Evolutionary conservation across 2,113 vertebrate species (phyloP).

Genomic region (Himantopus leucocephalus): DNA sequence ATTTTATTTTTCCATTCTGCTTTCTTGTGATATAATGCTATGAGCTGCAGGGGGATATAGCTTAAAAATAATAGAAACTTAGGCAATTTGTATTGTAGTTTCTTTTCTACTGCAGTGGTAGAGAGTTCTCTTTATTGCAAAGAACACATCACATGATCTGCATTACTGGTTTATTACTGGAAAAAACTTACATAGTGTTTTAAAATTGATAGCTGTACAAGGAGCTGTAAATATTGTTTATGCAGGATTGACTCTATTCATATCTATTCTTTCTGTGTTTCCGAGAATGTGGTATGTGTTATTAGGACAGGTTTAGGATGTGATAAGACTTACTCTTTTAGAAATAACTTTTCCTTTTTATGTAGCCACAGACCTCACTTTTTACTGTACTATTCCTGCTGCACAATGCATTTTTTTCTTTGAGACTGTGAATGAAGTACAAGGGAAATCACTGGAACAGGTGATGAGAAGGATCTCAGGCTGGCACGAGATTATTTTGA

Average conservation of each 20-base stretch:
- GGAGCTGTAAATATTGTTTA: not conserved
- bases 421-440: not conserved
- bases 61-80: not conserved
- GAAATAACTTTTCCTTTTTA: not conserved
- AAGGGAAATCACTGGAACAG: not conserved
- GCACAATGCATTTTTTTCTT: not conserved
- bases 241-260: not conserved
- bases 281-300: not conserved
- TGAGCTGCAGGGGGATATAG: not conserved
- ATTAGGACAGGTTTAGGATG: not conserved
- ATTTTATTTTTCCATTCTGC: not conserved
- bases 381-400: not conserved
- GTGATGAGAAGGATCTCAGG: not conserved
- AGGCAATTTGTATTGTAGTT: not conserved
- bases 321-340: not conserved
- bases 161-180: not conserved
- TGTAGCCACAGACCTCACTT: not conserved
- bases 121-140: not conserved
- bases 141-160: not conserved
- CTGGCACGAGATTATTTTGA: not conserved
- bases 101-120: not conserved
- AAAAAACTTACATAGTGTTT: not conserved
- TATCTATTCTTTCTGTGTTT: not conserved
- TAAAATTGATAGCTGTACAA: not conserved
- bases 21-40: not conserved